Base-by-base conservation (phyloP, 2,797 vertebrate species). In the Halcyon leucocephala region DNA sequence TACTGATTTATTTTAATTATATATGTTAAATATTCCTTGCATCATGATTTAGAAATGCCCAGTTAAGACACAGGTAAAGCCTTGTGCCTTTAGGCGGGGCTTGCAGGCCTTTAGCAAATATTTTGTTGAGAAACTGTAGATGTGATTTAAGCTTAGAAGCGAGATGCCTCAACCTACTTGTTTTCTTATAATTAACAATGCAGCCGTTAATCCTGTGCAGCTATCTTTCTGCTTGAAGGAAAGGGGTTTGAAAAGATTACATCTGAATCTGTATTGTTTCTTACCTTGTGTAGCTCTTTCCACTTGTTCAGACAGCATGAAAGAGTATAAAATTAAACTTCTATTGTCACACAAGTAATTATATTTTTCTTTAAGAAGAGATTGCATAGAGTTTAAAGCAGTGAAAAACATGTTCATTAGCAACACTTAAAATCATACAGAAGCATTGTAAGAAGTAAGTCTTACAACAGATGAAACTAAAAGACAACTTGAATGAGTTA, bases 1-100 rank as follows among this genome's bases (percentile, higher is more conserved):
- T 90, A 90, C 86, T 62, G 89, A 80, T 89, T 82, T 93, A 81
- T 82, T 94, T 97, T 92, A 90, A 86, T 86, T 91, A 92, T 72
- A 49, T 82, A 76, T 88, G 39, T 93, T 90, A 69, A 90, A 65
- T 90, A 65, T 66, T 52, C 61, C 81, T 91, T 96, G 89, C 89
- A 85, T 93, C 83, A 80, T 83, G 66, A 70, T 96, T 88, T 95
- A 92, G 89, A 93, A 96, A 95, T 87, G 78, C 60, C 83, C 52
- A 33, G 83, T 86, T 94, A 79, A 84, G 52, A 90, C 71, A 61
- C 6, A 46, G 26, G 37, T 74, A 85, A 93, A 89, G 90, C 78
- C 57, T 67, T 70, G 54, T 95, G 74, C 82, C 93, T 90, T 72
- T 61, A 85, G 80, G 82, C 64, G 78, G 76, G 33, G 49, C 61